phyloP scores from a whole-genome alignment of 2,797 vertebrate species.

The Characodon lateralis region DNA sequence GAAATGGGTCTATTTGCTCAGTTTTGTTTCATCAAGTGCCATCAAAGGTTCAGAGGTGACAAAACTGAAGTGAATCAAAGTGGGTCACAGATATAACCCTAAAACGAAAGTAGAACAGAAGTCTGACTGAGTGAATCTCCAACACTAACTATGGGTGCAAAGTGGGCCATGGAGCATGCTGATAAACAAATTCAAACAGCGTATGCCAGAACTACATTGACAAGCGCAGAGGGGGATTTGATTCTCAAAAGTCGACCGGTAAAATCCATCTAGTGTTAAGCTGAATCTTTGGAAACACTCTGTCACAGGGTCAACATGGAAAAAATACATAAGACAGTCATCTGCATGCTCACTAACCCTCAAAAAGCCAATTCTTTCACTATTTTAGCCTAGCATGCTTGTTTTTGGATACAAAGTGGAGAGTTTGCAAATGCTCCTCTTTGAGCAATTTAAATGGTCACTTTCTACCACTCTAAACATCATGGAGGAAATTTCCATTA shows the following conservation, averaged over 20 bases:
- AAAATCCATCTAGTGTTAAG: constrained; percentile 19
- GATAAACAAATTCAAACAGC: constrained; percentile 75
- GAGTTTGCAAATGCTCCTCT: neutral
- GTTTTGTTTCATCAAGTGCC: constrained; percentile 38
- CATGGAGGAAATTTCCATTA: too few species aligned
- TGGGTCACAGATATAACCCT: constrained; percentile 74
- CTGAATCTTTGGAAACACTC: neutral
- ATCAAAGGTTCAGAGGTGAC: constrained; percentile 33
- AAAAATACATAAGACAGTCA: neutral
- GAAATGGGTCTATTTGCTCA: constrained; percentile 16
- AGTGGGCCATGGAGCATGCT: constrained; percentile 78
- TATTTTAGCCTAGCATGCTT: neutral
- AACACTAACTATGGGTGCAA: constrained; percentile 66
- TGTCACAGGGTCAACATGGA: neutral
- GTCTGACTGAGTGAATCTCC: constrained; percentile 75
- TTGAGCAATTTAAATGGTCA: neutral
- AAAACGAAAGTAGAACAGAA: constrained; percentile 75
- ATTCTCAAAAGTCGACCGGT: constrained; percentile 39
- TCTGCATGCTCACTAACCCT: neutral
- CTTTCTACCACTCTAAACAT: neutral
- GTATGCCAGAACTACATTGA: constrained; percentile 62
- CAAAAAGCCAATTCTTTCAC: neutral
- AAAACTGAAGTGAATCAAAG: constrained; percentile 63
- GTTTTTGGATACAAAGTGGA: neutral
- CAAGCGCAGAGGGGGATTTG: constrained; percentile 47